Evolutionary conservation across 2,888 invertebrate genomes (phyloP).

Genomic region (Brenthis hecate): DNA sequence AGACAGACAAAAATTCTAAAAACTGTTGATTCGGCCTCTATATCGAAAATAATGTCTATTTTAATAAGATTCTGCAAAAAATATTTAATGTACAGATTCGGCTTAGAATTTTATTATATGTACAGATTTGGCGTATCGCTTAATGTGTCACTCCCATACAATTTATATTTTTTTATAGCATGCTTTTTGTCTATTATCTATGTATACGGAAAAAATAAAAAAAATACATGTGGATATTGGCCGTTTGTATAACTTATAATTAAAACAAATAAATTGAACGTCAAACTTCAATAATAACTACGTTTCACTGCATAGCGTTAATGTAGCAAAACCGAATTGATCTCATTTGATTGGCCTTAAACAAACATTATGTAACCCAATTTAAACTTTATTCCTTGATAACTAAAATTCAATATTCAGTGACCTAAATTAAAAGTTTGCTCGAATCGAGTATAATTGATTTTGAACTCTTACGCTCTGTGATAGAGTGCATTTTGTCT

Average conservation of each 20-base stretch:
- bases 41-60: no score
- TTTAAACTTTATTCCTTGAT: constrained; percentile 22
- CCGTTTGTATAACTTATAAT: not conserved
- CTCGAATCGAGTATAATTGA: not conserved
- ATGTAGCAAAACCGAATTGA: constrained; percentile 25
- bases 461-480: constrained; percentile 13
- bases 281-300: constrained; percentile 15
- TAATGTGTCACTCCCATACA: no score
- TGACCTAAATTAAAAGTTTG: constrained; percentile 23
- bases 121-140: no score
- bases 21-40: no score
- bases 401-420: constrained; percentile 32
- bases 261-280: constrained; percentile 10
- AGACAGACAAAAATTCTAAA: no score
- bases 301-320: constrained; percentile 18
- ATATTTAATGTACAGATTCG: no score
- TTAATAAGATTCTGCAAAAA: no score
- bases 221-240: no score
- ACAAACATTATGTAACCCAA: constrained; percentile 30
- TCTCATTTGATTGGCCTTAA: constrained; percentile 25
- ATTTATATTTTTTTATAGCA: no score
- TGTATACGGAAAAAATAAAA: no score
- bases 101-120: no score
- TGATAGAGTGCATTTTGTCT: constrained; percentile 21
- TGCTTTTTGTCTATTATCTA: not conserved